phyloP scores from a whole-genome alignment of 2,113 vertebrate species.

The Hoplias malabaricus region DNA sequence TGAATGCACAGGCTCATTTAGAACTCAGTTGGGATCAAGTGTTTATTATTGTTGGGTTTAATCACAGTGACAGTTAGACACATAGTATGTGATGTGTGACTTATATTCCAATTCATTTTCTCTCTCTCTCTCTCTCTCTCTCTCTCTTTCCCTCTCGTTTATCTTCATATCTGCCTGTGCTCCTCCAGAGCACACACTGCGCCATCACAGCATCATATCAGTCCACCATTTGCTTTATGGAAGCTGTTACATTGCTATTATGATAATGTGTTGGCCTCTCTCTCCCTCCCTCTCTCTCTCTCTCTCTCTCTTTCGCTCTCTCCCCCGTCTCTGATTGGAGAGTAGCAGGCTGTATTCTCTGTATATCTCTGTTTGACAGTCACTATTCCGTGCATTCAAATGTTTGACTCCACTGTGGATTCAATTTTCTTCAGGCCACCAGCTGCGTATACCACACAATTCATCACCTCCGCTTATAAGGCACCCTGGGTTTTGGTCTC shows the following conservation, averaged over 20 bases:
- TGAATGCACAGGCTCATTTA: too few species aligned
- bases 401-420: constrained; percentile 25
- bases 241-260: constrained; percentile 31
- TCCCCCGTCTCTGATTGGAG: not conserved
- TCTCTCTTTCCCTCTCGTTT: not conserved
- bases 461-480: not conserved
- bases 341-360: constrained; percentile 17
- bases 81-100: too few species aligned
- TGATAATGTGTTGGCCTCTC: constrained; percentile 11
- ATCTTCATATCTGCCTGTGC: constrained; percentile 14
- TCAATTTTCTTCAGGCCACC: constrained; percentile 23
- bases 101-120: too few species aligned
- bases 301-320: not conserved
- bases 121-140: not conserved
- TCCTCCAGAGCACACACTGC: constrained; percentile 7
- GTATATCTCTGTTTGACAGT: not conserved
- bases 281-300: not conserved
- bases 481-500: not conserved
- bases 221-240: constrained; percentile 33
- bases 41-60: too few species aligned
- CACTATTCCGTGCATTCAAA: constrained; percentile 24
- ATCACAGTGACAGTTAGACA: too few species aligned
- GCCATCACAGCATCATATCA: constrained; percentile 1
- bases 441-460: not conserved
- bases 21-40: too few species aligned